phyloP scores from a whole-genome alignment of 2,888 invertebrate species.

The Trisateles emortualis region DNA sequence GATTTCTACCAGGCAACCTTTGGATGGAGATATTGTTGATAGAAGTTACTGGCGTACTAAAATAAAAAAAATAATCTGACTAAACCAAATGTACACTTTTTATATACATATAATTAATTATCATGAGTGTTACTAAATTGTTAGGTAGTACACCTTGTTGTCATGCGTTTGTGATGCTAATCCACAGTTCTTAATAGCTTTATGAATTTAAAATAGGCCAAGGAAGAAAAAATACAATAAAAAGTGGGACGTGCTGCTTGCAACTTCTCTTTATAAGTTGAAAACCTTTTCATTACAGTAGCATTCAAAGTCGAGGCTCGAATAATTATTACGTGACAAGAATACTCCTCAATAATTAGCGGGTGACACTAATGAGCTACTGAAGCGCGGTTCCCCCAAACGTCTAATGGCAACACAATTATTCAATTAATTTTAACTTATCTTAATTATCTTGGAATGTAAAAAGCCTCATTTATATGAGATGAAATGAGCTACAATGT shows the following conservation, averaged over 20 bases:
- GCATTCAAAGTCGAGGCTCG: constrained; percentile 42
- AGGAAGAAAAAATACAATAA: constrained; percentile 37
- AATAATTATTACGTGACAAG: constrained; percentile 55
- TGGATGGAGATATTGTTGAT: too few species aligned
- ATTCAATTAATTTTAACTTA: constrained; percentile 38
- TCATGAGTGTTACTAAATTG: too few species aligned
- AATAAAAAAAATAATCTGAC: too few species aligned
- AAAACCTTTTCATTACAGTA: constrained; percentile 54
- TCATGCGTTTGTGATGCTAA: constrained; percentile 37
- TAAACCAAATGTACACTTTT: too few species aligned
- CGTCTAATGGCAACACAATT: constrained; percentile 34
- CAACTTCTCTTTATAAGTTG: constrained; percentile 41
- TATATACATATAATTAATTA: too few species aligned
- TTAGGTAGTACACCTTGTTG: constrained; percentile 26
- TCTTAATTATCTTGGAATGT: constrained; percentile 28
- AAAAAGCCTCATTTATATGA: constrained; percentile 21
- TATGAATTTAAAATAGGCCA: constrained; percentile 45
- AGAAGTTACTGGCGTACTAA: too few species aligned
- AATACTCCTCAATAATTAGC: constrained; percentile 50
- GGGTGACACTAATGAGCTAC: constrained; percentile 46
- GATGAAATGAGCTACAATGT: neutral
- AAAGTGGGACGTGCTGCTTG: constrained; percentile 30
- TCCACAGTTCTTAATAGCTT: constrained; percentile 34
- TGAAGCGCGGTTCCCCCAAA: constrained; percentile 27
- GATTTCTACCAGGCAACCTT: too few species aligned